phyloP scores from a whole-genome alignment of 2,113 vertebrate species.

The Polyodon spathula region DNA sequence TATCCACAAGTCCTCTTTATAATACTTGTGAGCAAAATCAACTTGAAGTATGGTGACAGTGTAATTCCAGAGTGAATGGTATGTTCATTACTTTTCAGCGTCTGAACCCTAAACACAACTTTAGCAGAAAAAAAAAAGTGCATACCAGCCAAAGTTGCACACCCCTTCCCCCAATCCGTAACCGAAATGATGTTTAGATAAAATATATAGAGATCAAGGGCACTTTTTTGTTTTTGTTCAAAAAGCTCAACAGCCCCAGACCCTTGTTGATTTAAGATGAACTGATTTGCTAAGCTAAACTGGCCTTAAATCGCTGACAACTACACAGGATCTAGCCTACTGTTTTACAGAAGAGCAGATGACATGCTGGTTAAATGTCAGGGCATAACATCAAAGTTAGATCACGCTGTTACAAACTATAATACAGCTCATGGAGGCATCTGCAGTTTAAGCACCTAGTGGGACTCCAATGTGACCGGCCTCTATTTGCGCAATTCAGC shows the following conservation, averaged over 20 bases:
- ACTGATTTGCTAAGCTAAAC: constrained; percentile 27
- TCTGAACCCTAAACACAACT: constrained; percentile 5
- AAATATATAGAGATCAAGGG: constrained; percentile 17
- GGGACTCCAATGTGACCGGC: not conserved
- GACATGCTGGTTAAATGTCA: constrained; percentile 9
- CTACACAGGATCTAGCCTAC: constrained; percentile 16
- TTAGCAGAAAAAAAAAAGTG: constrained; percentile 1
- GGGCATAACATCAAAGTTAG: constrained; percentile 18
- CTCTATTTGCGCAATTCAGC: not conserved
- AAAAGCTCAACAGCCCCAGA: constrained; percentile 14
- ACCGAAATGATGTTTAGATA: not conserved
- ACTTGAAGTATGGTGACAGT: no score
- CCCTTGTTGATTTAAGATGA: constrained; percentile 33
- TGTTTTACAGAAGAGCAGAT: constrained; percentile 12
- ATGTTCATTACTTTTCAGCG: not conserved
- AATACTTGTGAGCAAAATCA: no score
- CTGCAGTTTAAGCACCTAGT: not conserved
- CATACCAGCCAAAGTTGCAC: not conserved
- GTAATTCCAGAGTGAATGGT: not conserved
- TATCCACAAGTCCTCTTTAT: not conserved
- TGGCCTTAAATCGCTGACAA: constrained; percentile 23
- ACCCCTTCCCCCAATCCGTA: not conserved
- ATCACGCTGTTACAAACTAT: constrained; percentile 12
- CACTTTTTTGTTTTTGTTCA: constrained; percentile 25
- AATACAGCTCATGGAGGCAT: not conserved